A percentile compares a stretch with the other conserved stretches of the same genome.
Evolutionary conservation across 2,797 vertebrate species (phyloP).

Genomic region (Cyclopterus lumpus): DNA sequence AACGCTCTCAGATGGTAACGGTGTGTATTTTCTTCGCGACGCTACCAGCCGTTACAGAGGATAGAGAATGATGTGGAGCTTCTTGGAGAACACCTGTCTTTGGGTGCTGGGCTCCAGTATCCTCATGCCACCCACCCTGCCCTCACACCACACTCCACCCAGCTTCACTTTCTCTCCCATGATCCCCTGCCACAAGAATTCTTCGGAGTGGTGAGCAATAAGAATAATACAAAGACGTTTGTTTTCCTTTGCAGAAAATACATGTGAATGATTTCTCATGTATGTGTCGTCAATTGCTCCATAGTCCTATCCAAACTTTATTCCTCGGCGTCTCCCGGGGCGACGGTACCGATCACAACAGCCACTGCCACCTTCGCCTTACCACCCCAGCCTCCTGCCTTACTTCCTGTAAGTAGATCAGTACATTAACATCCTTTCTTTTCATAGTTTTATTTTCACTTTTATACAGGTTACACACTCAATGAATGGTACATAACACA

Average conservation of each 20-base stretch:
- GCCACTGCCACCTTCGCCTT: slow-evolving; percentile 93
- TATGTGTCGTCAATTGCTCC: slow-evolving; percentile 10
- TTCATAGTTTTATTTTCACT: not conserved
- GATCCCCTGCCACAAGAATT: slow-evolving; percentile 96
- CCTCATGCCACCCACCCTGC: slow-evolving; percentile 87
- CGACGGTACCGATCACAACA: slow-evolving; percentile 96
- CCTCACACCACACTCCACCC: slow-evolving; percentile 90
- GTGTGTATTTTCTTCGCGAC: not conserved
- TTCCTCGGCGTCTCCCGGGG: slow-evolving; percentile 94
- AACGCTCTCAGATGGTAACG: not conserved
- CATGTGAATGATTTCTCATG: slow-evolving; percentile 1
- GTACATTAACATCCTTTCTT: not conserved
- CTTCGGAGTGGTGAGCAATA: slow-evolving; percentile 93
- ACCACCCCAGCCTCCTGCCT: slow-evolving; percentile 97
- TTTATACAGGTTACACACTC: not conserved
- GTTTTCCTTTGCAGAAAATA: not conserved
- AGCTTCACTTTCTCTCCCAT: slow-evolving; percentile 95
- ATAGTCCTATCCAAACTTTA: slow-evolving; percentile 95
- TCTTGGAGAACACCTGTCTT: slow-evolving; percentile 93
- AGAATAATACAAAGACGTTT: not conserved
- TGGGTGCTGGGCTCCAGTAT: slow-evolving; percentile 94
- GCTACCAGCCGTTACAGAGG: slow-evolving; percentile 91
- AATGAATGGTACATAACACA: not conserved
- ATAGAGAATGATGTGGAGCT: slow-evolving; percentile 99
- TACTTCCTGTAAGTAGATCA: slow-evolving; percentile 95